Evolutionary conservation across 2,888 invertebrate species (phyloP).

Genomic region (Ecliptopera silaceata): DNA sequence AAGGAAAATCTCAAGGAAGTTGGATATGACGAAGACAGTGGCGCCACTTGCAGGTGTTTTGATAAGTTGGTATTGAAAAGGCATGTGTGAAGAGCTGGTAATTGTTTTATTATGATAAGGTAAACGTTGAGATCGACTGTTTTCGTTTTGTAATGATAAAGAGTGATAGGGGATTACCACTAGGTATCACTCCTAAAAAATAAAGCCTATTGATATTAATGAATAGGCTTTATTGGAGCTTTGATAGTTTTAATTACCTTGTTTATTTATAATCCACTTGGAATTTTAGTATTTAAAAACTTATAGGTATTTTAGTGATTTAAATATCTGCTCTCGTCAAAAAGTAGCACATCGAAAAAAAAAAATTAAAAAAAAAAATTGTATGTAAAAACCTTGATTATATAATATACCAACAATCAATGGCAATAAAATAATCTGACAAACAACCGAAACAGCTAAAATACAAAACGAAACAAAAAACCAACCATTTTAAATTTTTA

Average conservation of each 20-base stretch:
- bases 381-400: neutral
- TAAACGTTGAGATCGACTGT: slow-evolving; percentile 38
- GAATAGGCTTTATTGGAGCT: too few species aligned
- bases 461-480: slow-evolving; percentile 14
- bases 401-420: slow-evolving; percentile 9
- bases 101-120: slow-evolving; percentile 55
- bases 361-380: too few species aligned
- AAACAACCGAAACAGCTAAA: slow-evolving; percentile 13
- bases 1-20: neutral
- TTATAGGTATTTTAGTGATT: too few species aligned
- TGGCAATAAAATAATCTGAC: slow-evolving; percentile 17
- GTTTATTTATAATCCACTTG: too few species aligned
- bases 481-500: slow-evolving; percentile 17
- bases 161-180: too few species aligned
- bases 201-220: too few species aligned
- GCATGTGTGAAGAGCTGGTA: slow-evolving; percentile 48
- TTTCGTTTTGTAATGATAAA: neutral
- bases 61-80: slow-evolving; percentile 26
- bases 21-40: slow-evolving; percentile 9
- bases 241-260: too few species aligned
- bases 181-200: too few species aligned
- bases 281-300: too few species aligned
- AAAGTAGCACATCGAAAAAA: too few species aligned
- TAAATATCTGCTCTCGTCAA: too few species aligned
- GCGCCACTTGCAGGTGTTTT: neutral